Conservation (phyloP, 2,113 vertebrate genomes). For the Mormyrus iriodes region DNA sequence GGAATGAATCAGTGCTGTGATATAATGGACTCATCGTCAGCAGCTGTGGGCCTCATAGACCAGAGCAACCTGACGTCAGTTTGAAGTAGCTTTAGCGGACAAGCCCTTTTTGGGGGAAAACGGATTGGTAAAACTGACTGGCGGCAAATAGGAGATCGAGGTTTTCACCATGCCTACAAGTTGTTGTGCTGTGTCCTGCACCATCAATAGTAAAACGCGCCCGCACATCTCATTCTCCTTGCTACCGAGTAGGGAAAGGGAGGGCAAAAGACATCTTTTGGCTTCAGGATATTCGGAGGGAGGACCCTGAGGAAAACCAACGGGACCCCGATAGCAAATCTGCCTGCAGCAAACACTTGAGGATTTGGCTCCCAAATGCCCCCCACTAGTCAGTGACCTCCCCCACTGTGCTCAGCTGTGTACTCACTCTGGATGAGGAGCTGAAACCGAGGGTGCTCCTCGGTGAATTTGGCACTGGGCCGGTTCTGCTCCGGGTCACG, state of each 20-base stretch:
- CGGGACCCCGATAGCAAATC: neutral
- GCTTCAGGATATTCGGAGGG: neutral
- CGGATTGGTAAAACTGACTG: neutral
- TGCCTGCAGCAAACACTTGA: neutral
- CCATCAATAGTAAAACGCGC: neutral
- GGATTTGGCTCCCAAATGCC: neutral
- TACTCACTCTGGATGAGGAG: slow-evolving; percentile 75
- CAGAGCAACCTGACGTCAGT: neutral
- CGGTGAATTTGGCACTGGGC: slow-evolving; percentile 61
- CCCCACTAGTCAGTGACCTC: neutral
- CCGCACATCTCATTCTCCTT: neutral
- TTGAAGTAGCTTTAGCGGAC: neutral
- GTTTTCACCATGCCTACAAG: neutral
- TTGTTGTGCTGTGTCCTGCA: neutral
- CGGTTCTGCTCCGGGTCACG: slow-evolving; percentile 56
- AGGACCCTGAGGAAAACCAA: neutral
- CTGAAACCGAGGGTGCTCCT: slow-evolving; percentile 75
- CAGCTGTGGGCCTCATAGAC: neutral
- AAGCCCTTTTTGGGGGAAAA: neutral
- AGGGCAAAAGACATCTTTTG: neutral
- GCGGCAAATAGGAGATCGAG: too few relatives aligned
- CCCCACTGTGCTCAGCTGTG: neutral
- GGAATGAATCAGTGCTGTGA: neutral
- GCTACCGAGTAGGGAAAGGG: neutral
- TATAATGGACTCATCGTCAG: neutral